Conservation (phyloP, 2,113 vertebrate genomes). For the Piprites chloris region DNA sequence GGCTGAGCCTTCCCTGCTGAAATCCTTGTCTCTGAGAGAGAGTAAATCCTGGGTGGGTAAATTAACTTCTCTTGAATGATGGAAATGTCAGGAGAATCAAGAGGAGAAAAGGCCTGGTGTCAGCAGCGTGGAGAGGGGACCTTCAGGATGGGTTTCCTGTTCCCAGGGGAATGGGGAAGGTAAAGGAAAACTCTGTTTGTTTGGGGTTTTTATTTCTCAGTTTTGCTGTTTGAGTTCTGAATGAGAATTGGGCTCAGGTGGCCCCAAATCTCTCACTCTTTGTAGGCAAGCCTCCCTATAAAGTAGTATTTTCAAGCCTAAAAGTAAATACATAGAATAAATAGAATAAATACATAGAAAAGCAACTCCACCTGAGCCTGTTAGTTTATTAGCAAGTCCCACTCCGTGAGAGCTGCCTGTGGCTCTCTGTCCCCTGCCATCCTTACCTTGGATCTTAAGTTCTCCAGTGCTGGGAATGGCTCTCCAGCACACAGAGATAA, state of each 20-base stretch:
- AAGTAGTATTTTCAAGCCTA: neutral
- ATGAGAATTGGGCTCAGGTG: neutral
- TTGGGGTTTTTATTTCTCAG: neutral
- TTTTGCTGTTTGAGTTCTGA: neutral
- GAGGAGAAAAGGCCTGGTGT: neutral
- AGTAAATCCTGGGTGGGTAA: neutral
- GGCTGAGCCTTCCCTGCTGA: neutral
- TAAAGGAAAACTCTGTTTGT: neutral
- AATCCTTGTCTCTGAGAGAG: neutral
- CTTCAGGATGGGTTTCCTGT: neutral
- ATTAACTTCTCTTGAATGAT: slow-evolving; percentile 55
- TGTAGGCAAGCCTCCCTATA: neutral
- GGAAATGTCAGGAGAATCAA: neutral
- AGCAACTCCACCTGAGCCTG: neutral
- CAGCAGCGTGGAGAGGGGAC: neutral
- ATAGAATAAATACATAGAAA: neutral
- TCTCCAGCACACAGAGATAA: neutral
- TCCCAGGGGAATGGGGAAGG: neutral
- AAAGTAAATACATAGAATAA: neutral
- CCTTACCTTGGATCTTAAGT: neutral
- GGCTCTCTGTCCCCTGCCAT: neutral
- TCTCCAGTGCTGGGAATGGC: neutral
- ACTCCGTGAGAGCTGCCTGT: neutral
- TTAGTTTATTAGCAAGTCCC: neutral
- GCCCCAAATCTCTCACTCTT: neutral